phyloP scores from a whole-genome alignment of 1,140 invertebrate genomes.

The Eufriesea mexicana region DNA sequence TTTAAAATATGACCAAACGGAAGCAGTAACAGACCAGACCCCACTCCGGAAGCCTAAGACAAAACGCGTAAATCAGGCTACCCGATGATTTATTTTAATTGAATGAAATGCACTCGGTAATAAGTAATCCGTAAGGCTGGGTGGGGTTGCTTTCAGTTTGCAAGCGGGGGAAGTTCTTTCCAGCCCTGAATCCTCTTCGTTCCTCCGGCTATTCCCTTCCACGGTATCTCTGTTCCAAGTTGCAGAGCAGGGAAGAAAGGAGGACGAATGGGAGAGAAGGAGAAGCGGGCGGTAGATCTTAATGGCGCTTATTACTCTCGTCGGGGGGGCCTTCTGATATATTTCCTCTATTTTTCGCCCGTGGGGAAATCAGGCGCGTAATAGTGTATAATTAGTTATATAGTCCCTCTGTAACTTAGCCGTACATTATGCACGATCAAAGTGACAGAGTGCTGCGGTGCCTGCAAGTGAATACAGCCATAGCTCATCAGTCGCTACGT shows the following conservation, averaged over 20 bases:
- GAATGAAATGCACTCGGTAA: constrained; percentile 76
- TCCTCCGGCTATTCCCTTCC: constrained; percentile 37
- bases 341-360: constrained; percentile 81
- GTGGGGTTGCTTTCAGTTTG: constrained; percentile 22
- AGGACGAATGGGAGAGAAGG: constrained; percentile 9
- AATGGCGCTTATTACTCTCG: constrained; percentile 81
- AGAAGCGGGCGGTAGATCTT: constrained; percentile 72
- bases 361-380: constrained; percentile 81
- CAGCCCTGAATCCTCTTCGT: background rate
- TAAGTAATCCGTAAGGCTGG: constrained; percentile 74
- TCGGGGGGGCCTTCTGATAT: constrained; percentile 75
- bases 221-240: constrained; percentile 40
- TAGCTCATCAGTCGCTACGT: constrained; percentile 60
- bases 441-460: constrained; percentile 74
- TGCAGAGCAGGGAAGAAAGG: constrained; percentile 2
- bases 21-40: too few species aligned
- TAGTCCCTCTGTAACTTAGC: constrained; percentile 77
- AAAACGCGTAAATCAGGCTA: constrained; percentile 32
- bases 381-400: constrained; percentile 81
- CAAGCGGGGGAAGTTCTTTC: constrained; percentile 30
- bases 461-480: constrained; percentile 61
- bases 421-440: constrained; percentile 80
- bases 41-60: background rate
- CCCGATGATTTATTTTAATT: constrained; percentile 79
- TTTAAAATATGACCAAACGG: too few species aligned